Evolutionary conservation across 1,140 invertebrate species (phyloP).

Genomic region (Pogonomyrmex californicus): DNA sequence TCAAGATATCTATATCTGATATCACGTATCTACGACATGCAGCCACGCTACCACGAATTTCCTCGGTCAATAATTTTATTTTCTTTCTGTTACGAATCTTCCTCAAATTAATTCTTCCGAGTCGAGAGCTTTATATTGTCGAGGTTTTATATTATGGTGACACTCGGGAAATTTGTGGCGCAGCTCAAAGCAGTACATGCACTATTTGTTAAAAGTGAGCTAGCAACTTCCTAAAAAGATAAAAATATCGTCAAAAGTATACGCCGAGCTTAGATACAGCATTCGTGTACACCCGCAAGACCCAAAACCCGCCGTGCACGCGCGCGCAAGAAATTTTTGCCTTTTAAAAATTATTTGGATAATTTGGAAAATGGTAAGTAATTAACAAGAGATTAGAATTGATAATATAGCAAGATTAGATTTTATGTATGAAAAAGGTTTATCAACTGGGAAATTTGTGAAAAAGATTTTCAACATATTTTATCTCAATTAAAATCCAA

Average conservation of each 20-base stretch:
- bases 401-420: background rate
- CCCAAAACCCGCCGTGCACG: conserved; percentile 76
- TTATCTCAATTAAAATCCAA: background rate
- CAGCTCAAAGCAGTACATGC: conserved; percentile 82
- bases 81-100: background rate
- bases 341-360: background rate
- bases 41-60: conserved; percentile 23
- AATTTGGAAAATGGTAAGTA: background rate
- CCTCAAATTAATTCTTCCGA: background rate
- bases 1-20: conserved; percentile 42
- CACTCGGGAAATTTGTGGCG: conserved; percentile 80
- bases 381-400: background rate
- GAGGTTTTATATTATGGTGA: too few species aligned
- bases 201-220: conserved; percentile 87
- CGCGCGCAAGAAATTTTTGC: conserved; percentile 35
- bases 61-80: background rate
- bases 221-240: conserved; percentile 85
- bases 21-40: conserved; percentile 47
- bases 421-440: background rate
- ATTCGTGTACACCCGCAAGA: conserved; percentile 85
- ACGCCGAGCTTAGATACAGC: conserved; percentile 87
- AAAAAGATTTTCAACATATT: background rate
- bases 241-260: conserved; percentile 85
- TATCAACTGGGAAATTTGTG: background rate
- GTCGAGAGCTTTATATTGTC: too few species aligned